Conservation (phyloP, 2,888 invertebrate species). For the Spodoptera exigua region DNA sequence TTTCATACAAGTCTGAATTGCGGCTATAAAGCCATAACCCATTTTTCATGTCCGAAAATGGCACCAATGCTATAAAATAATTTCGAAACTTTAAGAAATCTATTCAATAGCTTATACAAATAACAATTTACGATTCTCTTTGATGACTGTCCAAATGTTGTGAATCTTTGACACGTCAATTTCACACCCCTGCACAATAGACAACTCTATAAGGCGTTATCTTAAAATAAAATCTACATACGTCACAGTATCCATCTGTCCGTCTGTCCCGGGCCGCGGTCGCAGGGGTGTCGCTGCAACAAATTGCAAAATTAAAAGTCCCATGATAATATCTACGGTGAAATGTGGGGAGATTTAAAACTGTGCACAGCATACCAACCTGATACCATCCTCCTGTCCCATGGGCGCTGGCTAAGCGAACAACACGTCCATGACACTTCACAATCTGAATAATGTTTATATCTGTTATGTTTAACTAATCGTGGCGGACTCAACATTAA, state of each 20-base stretch:
- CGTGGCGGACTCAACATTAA: too few relatives aligned
- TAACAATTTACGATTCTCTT: neutral
- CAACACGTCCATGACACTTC: neutral
- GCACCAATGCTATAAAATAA: too few relatives aligned
- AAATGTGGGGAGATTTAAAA: slow-evolving; percentile 39
- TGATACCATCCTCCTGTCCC: slow-evolving; percentile 31
- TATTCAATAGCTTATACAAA: neutral
- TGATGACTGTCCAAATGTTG: slow-evolving; percentile 11
- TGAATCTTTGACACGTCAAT: slow-evolving; percentile 36
- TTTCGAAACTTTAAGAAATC: too few relatives aligned
- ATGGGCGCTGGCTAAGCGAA: neutral
- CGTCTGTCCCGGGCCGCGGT: slow-evolving; percentile 55
- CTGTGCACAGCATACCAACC: slow-evolving; percentile 27
- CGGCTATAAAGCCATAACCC: too few relatives aligned
- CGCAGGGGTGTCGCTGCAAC: slow-evolving; percentile 68
- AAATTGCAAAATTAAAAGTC: slow-evolving; percentile 87
- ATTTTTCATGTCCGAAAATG: too few relatives aligned
- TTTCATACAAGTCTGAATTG: too few relatives aligned
- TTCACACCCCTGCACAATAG: slow-evolving; percentile 54
- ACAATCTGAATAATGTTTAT: neutral
- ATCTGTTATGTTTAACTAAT: too few relatives aligned
- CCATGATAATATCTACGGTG: slow-evolving; percentile 74
- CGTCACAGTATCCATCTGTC: slow-evolving; percentile 74
- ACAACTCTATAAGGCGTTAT: slow-evolving; percentile 65
- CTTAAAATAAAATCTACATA: slow-evolving; percentile 75